Evolutionary conservation across 2,113 vertebrate species (phyloP), one percentile per base, ranked within the genome.

Genomic region (Hemibagrus wyckioides): DNA sequence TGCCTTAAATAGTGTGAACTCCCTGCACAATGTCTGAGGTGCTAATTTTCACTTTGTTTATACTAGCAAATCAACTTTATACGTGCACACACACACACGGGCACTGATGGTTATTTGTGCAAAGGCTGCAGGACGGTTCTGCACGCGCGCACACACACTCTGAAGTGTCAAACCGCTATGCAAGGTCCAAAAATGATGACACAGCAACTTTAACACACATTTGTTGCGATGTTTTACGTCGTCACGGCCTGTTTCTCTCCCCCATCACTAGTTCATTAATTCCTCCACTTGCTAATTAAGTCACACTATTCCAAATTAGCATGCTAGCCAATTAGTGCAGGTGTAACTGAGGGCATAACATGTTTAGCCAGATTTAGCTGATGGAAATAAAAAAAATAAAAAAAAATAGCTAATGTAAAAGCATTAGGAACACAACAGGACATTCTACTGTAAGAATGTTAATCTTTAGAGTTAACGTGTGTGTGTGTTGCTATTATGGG

Each of bases 51-150:
- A 54, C 50, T 77, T n/a, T 79, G 25, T 52, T 52, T 77, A 30
- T 79, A n/a, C 41, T 30, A 28, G n/a, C 44, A 17, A 77, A n/a
- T 50, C 25, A 52, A 77, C 75, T 77, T 77, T 50, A 50, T n/a
- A 2, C 67, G 6, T 41, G n/a, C 5, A 7, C 44, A 41, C 83
- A 41, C 10, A 4, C 44, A 28, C 41, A 33, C 33, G 23, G 14
- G 23, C 41, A 71, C 36, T 39, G 98, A 77, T 99, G 97, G 88
- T 99, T 36, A 99, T 90, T 99, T 99, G 85, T 99, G 98, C 76
- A 99, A 93, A 44, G 97, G 99, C 90, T 99, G 98, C 85, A 99
- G 90, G 9, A 99, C 97, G 9, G 98, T 99, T 98, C 99, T 99
- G 97, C 98, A 85, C 23, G 56, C n/a, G 52, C 52, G 80, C 81